These are phyloP conservation scores for Tragopan temminckii DNA, from an alignment of 2,797 vertebrate species.

Conservation along the genomic window DNA sequence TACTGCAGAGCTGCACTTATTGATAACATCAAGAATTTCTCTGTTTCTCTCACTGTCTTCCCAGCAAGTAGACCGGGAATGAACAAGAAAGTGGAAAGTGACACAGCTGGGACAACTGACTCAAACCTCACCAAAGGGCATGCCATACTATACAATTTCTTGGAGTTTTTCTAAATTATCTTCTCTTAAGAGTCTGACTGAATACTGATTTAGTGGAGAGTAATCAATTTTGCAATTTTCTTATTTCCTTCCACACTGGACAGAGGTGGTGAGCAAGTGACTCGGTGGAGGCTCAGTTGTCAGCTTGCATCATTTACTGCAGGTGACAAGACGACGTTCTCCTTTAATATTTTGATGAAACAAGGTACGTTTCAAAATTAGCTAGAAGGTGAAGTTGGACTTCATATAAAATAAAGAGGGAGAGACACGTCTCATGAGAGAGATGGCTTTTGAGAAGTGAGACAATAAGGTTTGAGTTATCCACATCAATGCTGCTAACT, in stretches of 20 bases:
- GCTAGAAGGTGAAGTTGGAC: background rate
- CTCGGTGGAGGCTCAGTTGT: background rate
- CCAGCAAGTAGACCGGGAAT: too few species aligned
- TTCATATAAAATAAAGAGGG: rapidly evolving
- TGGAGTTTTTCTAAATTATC: background rate
- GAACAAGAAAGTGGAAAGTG: background rate
- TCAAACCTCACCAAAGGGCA: background rate
- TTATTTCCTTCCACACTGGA: background rate
- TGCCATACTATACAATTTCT: background rate
- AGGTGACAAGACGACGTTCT: background rate
- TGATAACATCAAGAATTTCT: background rate
- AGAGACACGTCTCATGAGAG: background rate
- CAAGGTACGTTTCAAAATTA: background rate
- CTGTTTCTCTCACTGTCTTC: background rate
- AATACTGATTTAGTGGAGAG: background rate
- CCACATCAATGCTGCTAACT: background rate
- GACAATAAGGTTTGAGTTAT: background rate
- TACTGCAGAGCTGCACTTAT: background rate
- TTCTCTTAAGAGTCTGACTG: background rate
- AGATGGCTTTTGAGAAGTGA: background rate
- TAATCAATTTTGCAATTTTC: background rate
- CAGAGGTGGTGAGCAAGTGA: background rate
- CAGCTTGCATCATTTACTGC: background rate
- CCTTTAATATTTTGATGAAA: background rate
- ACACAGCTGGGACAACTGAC: background rate